A percentile compares a stretch with the other conserved stretches of the same genome.
Conservation (phyloP, 1,140 invertebrate genomes). For the Anoplolepis gracilipes region DNA sequence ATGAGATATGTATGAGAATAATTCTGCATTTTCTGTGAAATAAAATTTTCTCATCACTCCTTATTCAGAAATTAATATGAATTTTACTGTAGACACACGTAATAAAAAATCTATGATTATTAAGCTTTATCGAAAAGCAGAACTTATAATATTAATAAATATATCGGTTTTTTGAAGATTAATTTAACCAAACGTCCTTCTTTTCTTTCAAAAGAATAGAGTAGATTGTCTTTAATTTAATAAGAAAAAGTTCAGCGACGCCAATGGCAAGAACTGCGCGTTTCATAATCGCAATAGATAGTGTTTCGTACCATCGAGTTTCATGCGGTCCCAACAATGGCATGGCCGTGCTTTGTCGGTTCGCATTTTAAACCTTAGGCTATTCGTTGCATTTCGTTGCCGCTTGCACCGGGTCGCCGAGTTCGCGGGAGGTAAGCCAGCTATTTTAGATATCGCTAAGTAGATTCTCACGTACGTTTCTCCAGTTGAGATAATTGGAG, state of each 20-base stretch:
- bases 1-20: neutral
- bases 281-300: slow-evolving; percentile 53
- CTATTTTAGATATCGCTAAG: slow-evolving; percentile 56
- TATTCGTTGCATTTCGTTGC: slow-evolving; percentile 42
- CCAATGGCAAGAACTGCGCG: slow-evolving; percentile 16
- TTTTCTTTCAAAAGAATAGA: neutral
- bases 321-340: slow-evolving; percentile 45
- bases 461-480: slow-evolving; percentile 45
- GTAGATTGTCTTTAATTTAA: neutral
- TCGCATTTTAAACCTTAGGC: slow-evolving; percentile 56
- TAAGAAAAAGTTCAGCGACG: slow-evolving; percentile 2
- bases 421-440: slow-evolving; percentile 21
- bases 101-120: neutral
- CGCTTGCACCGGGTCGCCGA: neutral
- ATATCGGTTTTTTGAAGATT: neutral
- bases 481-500: slow-evolving; percentile 41
- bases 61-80: neutral
- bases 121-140: neutral
- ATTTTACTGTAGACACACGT: neutral
- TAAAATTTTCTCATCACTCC: neutral
- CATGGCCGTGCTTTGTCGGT: slow-evolving; percentile 15
- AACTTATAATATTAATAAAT: too few relatives aligned
- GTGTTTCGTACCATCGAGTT: slow-evolving; percentile 24
- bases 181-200: neutral
- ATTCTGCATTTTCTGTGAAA: neutral